A percentile compares a stretch with the other conserved stretches of the same genome.
Conservation (phyloP, 2,113 vertebrate genomes). For the Callospermophilus lateralis region DNA sequence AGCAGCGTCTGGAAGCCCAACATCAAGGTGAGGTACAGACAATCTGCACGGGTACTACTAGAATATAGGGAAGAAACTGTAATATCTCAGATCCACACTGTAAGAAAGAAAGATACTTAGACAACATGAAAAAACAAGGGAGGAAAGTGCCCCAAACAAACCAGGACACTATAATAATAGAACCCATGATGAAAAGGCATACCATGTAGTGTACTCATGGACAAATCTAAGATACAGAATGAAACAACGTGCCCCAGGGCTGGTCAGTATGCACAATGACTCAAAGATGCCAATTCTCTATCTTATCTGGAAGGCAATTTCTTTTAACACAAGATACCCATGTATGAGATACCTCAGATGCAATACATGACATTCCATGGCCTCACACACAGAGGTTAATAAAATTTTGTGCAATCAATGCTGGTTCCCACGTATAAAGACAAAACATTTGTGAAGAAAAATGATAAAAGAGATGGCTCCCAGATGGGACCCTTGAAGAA, state of each 20-base stretch:
- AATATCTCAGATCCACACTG: too few species aligned
- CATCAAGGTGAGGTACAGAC: too few species aligned
- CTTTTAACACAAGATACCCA: not conserved
- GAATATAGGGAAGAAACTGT: too few species aligned
- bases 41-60: too few species aligned
- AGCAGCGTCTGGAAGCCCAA: too few species aligned
- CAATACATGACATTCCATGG: not conserved
- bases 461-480: not conserved
- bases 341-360: not conserved
- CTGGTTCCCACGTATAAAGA: not conserved
- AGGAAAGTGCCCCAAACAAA: too few species aligned
- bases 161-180: too few species aligned
- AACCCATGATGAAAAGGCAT: too few species aligned
- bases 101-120: too few species aligned
- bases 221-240: not conserved
- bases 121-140: too few species aligned
- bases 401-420: not conserved
- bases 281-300: not conserved
- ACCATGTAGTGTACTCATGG: not conserved
- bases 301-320: not conserved
- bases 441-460: not conserved
- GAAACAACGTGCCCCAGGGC: not conserved
- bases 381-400: not conserved
- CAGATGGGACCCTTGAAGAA: not conserved
- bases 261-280: not conserved